A percentile compares a stretch with the other conserved stretches of the same genome.
phyloP scores from a whole-genome alignment of 2,797 vertebrate genomes.

The Pogoniulus pusillus region DNA sequence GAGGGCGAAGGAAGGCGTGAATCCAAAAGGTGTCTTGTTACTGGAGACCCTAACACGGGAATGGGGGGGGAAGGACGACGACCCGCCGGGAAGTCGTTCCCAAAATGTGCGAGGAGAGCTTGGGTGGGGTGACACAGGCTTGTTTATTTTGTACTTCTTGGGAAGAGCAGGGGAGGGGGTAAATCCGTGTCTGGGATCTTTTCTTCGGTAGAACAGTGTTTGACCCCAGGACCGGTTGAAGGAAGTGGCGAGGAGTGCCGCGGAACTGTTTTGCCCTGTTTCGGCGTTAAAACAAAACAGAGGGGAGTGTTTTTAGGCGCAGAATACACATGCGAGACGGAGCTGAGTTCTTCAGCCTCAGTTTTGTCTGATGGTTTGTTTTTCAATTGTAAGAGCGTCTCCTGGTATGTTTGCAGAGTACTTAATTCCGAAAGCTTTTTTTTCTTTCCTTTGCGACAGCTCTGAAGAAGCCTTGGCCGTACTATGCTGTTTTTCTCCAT shows the following conservation, averaged over 20 bases:
- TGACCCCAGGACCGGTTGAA: not conserved
- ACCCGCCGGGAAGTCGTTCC: not conserved
- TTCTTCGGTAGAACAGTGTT: not conserved
- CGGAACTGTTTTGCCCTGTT: not conserved
- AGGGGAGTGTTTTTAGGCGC: not conserved
- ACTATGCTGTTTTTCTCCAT: not conserved
- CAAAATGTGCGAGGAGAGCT: slow-evolving; percentile 21
- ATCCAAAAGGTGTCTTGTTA: not conserved
- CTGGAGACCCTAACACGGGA: slow-evolving; percentile 1
- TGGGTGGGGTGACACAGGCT: slow-evolving; percentile 18
- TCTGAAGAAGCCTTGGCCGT: not conserved
- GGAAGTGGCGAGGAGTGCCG: not conserved
- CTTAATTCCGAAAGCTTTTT: not conserved
- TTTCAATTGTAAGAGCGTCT: not conserved
- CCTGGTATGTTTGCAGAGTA: slow-evolving; percentile 35
- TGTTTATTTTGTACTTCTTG: slow-evolving; percentile 16
- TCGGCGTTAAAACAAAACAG: not conserved
- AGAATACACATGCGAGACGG: not conserved
- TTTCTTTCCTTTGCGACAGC: not conserved
- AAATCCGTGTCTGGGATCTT: not conserved
- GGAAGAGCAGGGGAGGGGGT: not conserved
- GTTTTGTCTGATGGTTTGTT: not conserved
- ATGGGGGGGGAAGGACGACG: not conserved
- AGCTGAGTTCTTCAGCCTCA: not conserved
- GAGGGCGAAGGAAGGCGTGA: not conserved